A percentile compares a stretch with the other conserved stretches of the same genome.
These are phyloP conservation scores for Siphonodentalium dalli DNA, from an alignment of 2,888 invertebrate genomes.

Conservation along the genomic window DNA sequence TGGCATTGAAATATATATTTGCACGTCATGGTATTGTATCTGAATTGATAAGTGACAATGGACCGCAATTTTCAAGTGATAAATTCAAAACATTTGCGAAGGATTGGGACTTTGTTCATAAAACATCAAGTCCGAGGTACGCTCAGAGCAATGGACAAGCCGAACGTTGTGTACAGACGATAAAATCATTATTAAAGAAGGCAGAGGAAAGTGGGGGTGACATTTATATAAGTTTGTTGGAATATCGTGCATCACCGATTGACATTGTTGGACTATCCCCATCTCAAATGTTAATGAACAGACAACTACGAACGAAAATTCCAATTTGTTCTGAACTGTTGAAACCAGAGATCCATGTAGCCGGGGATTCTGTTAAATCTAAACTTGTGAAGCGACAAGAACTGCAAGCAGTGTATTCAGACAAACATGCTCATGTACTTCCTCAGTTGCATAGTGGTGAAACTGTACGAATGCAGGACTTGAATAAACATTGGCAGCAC, in stretches of 20 bases:
- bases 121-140: too few relatives aligned
- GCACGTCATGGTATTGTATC: constrained; percentile 7
- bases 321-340: not conserved
- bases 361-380: too few relatives aligned
- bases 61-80: constrained; percentile 3
- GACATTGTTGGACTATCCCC: not conserved
- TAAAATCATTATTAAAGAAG: too few relatives aligned
- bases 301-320: not conserved
- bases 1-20: constrained; percentile 14
- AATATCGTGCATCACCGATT: not conserved
- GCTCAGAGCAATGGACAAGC: constrained; percentile 4
- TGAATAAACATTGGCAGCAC: too few relatives aligned
- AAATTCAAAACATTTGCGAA: constrained; percentile 4
- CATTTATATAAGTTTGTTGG: not conserved
- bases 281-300: not conserved
- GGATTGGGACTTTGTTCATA: constrained; percentile 16
- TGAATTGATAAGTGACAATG: constrained; percentile 5
- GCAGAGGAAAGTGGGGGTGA: not conserved
- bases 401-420: too few relatives aligned
- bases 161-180: too few relatives aligned
- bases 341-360: not conserved
- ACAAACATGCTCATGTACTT: too few relatives aligned
- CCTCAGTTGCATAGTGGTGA: too few relatives aligned
- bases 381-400: too few relatives aligned
- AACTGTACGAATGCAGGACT: too few relatives aligned